Percentiles rank a stretch among this genome's conserved stretches.
These are phyloP conservation scores for Masnerella sp. DNA, from an alignment of 2,888 invertebrate genomes.

Conservation along the genomic window DNA sequence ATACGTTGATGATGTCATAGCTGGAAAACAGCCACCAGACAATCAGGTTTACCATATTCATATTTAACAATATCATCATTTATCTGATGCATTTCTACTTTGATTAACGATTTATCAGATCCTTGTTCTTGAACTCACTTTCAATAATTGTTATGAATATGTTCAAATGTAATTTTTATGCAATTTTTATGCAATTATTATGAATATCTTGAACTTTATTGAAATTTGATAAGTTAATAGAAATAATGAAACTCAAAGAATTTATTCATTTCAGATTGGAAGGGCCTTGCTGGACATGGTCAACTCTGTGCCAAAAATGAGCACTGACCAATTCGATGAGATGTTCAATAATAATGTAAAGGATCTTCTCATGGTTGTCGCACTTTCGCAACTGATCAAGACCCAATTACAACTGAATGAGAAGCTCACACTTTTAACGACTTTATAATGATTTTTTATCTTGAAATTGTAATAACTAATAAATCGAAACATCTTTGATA, in stretches of 20 bases:
- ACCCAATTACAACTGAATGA: conserved; percentile 98
- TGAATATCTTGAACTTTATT: neutral
- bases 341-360: conserved; percentile 98
- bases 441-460: conserved; percentile 67
- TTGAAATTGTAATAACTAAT: neutral
- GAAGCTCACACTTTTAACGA: conserved; percentile 92
- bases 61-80: neutral
- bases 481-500: neutral
- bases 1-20: conserved; percentile 96
- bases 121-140: neutral
- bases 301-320: conserved; percentile 94
- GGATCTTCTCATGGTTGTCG: conserved; percentile 98
- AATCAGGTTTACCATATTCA: conserved; percentile 81
- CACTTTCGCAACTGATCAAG: conserved; percentile 96
- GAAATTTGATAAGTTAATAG: too few species aligned
- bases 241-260: neutral
- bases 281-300: conserved; percentile 93
- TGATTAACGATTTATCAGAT: too few species aligned
- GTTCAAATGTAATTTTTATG: neutral
- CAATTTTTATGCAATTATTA: neutral
- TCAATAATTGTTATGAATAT: neutral
- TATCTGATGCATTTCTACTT: too few species aligned
- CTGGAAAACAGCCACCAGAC: conserved; percentile 85
- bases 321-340: conserved; percentile 92
- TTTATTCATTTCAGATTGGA: conserved; percentile 80